Evolutionary conservation across 2,888 invertebrate species (phyloP).

Genomic region (Vannuccia rotundouncinata): DNA sequence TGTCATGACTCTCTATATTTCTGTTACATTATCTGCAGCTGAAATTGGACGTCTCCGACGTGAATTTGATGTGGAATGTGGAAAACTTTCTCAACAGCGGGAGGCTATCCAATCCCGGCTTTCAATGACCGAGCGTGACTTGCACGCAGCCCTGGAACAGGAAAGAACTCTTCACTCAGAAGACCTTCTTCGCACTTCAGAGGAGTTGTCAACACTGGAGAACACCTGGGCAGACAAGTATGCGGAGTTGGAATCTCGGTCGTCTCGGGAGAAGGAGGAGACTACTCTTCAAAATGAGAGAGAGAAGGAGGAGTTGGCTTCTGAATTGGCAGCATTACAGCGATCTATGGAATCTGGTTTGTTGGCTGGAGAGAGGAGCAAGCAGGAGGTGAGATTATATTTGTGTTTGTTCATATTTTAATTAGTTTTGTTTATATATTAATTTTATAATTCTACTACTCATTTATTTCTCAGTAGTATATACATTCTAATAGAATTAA

Average conservation of each 20-base stretch:
- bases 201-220: not conserved
- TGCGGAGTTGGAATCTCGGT: not conserved
- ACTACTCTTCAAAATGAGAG: slow-evolving; percentile 62
- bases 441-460: not conserved
- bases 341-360: slow-evolving; percentile 53
- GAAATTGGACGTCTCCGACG: not conserved
- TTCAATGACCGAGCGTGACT: not conserved
- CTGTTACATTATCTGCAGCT: no score
- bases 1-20: no score
- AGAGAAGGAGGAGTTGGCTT: slow-evolving; percentile 70
- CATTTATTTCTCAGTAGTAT: not conserved
- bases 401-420: not conserved
- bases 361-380: not conserved
- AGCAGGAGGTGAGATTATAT: slow-evolving; percentile 20
- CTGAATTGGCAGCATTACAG: slow-evolving; percentile 72
- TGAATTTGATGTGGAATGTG: not conserved
- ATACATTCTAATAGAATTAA: not conserved
- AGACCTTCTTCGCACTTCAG: not conserved
- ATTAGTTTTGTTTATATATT: not conserved
- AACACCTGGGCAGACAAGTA: slow-evolving; percentile 9
- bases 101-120: not conserved
- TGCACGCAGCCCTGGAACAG: not conserved
- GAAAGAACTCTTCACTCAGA: not conserved
- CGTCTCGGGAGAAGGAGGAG: not conserved
- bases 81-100: not conserved